Percentiles rank a stretch among this genome's conserved stretches.
phyloP scores from a whole-genome alignment of 2,113 vertebrate species.

The Notechis scutatus region DNA sequence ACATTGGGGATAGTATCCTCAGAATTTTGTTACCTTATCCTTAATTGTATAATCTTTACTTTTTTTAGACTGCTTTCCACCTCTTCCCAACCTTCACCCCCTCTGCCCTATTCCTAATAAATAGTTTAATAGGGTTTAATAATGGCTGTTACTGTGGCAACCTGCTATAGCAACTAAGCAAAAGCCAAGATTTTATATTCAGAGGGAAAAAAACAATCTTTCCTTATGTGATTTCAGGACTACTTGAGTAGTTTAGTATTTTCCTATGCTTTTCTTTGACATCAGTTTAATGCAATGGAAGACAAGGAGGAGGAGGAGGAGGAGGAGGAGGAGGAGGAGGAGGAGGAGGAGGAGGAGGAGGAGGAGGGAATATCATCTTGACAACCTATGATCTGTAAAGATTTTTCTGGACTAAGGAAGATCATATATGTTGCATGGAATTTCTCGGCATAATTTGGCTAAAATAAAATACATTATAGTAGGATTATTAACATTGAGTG shows the following conservation, averaged over 20 bases:
- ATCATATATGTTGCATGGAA: background rate
- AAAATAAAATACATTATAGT: background rate
- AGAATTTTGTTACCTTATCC: background rate
- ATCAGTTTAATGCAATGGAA: background rate
- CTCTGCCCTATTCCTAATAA: slow-evolving; percentile 2
- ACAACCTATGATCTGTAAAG: background rate
- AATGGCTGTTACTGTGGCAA: slow-evolving; percentile 8
- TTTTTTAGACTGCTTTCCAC: background rate
- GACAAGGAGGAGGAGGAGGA: background rate
- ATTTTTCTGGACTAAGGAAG: background rate
- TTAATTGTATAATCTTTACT: background rate
- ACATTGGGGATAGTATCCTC: background rate
- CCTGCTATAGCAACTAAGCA: slow-evolving; percentile 12
- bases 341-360: background rate
- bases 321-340: too few species aligned
- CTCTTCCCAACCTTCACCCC: background rate
- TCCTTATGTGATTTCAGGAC: background rate
- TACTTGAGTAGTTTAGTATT: background rate
- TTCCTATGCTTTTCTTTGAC: background rate
- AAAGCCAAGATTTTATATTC: background rate
- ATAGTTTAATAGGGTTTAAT: slow-evolving; percentile 20
- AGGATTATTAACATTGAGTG: background rate
- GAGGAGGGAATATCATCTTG: background rate
- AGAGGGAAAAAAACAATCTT: background rate
- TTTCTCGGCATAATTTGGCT: background rate